A percentile compares a stretch with the other conserved stretches of the same genome.
phyloP scores from a whole-genome alignment of 2,797 vertebrate species.

The Cyprinodon diabolis region DNA sequence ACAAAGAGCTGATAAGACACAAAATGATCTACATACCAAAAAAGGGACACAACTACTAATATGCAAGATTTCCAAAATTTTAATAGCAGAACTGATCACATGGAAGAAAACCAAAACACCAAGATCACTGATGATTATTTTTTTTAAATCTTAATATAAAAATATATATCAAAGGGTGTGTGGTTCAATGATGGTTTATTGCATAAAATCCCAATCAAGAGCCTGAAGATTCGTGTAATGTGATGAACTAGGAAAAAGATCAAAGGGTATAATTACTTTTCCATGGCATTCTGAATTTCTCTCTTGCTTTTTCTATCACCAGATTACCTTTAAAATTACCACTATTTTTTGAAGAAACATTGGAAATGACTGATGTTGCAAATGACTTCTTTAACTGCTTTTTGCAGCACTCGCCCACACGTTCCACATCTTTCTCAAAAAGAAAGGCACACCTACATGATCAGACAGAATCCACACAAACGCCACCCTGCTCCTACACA shows the following conservation, averaged over 20 bases:
- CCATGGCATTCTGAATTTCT: neutral
- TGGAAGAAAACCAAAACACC: neutral
- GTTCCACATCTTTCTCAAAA: constrained; percentile 35
- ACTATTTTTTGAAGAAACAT: constrained; percentile 19
- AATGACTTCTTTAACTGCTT: constrained; percentile 38
- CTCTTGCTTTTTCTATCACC: constrained; percentile 56
- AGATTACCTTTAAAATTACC: constrained; percentile 35
- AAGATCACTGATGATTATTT: neutral
- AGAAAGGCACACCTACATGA: constrained; percentile 62
- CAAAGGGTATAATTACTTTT: neutral
- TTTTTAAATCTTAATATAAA: too few relatives aligned
- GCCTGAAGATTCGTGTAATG: neutral
- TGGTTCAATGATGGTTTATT: neutral
- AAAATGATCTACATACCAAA: neutral
- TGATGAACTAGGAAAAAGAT: neutral
- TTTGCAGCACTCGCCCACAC: constrained; percentile 65
- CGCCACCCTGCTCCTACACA: constrained; percentile 37
- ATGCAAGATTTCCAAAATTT: too few relatives aligned
- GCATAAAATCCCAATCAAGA: neutral
- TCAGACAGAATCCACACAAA: constrained; percentile 54
- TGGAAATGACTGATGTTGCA: constrained; percentile 29
- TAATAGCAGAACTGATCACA: neutral
- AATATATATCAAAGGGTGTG: too few relatives aligned
- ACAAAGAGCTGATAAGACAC: neutral
- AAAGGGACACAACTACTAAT: neutral